Base-by-base conservation (phyloP, 2,113 vertebrate genomes). In the Oryzias melastigma region DNA sequence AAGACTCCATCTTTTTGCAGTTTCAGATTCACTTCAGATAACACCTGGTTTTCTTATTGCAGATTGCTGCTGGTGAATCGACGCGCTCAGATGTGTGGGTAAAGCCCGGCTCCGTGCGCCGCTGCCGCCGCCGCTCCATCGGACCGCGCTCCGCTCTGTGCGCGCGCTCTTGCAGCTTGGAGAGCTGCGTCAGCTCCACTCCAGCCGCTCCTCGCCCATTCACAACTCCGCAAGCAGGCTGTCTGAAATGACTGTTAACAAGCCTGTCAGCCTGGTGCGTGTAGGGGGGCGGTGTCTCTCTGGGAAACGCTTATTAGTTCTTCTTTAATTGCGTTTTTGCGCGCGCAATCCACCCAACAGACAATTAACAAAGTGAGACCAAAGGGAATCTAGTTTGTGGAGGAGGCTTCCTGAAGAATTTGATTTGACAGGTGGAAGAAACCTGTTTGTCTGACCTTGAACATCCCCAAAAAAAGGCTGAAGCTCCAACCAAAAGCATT, bases 1-100 rank as follows among this genome's bases (percentile, higher is more conserved):
- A 61, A 22, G 65, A 67, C 52, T 80, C 77, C 90, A 91, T 90
- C 45, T 52, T 75, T 63, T 24, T 40, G 55, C 45, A 16, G 29
- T 44, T 64, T 25, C 43, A 44, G 12, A 27, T 58, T 46, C 13
- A 2, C 13, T 6, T 35, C 19, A 54, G n/a, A 18, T 54, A 4
- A 8, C 35, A 2, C 17, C 43, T 29, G 72, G 57, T 62, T 43
- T 46, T 51, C 42, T 58, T 4, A 14, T 14, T 41, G 4, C 48
- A 72, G 66, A 17, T 54, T 16, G 35, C 2, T 57, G 4, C 46
- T 24, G 14, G 1, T 1, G 40, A 40, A 67, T 42, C 18, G n/a
- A 58, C 58, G 8, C 18, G 24, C 53, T 58, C 22, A 62, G 15
- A 10, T 44, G 59, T 16, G 55, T 18, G 63, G 41, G 27, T 47